Evolutionary conservation across 2,888 invertebrate genomes (phyloP).

Genomic region (Limnephilus rhombicus): DNA sequence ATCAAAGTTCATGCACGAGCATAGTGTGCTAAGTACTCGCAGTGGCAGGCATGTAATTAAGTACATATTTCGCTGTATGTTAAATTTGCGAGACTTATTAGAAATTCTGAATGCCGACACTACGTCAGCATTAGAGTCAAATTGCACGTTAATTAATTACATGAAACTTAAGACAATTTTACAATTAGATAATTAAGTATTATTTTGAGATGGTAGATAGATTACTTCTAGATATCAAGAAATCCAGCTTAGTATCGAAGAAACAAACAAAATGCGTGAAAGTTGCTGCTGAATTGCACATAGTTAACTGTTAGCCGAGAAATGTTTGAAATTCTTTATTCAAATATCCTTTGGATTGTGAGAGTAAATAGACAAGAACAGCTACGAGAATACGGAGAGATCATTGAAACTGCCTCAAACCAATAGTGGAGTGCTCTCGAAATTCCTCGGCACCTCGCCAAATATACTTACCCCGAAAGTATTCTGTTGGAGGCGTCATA

Average conservation of each 20-base stretch:
- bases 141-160: background rate
- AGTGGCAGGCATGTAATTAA: background rate
- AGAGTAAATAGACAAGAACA: slow-evolving; percentile 34
- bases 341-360: slow-evolving; percentile 37
- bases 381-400: slow-evolving; percentile 31
- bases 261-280: background rate
- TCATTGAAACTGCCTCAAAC: slow-evolving; percentile 16
- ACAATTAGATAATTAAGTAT: background rate
- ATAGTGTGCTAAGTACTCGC: background rate
- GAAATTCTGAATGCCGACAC: too few relatives aligned
- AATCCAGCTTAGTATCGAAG: background rate
- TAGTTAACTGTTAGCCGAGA: background rate
- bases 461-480: background rate
- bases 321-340: slow-evolving; percentile 39
- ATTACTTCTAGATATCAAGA: background rate
- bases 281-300: background rate
- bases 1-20: background rate
- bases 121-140: background rate
- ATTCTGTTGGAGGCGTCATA: background rate
- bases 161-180: background rate
- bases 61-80: background rate
- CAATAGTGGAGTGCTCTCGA: slow-evolving; percentile 9
- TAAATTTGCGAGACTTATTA: background rate
- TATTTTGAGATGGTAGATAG: background rate
- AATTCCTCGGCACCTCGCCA: slow-evolving; percentile 8